Evolutionary conservation across 1,140 invertebrate genomes (phyloP), one percentile per base, ranked within the genome.

Genomic region (Phenacoccus solenopsis): DNA sequence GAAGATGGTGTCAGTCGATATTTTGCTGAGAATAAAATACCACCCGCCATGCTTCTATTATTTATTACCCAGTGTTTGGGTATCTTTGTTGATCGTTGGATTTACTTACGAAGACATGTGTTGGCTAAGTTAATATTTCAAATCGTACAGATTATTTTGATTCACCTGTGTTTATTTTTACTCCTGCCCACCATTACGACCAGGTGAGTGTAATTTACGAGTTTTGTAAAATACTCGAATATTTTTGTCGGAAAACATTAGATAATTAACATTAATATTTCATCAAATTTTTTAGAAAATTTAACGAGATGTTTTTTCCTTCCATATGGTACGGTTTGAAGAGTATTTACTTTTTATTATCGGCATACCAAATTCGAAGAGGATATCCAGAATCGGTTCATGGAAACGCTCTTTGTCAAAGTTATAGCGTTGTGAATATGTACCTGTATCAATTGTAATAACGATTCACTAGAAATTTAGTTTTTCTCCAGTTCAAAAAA

Each of bases 141-240:
- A 78, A 90, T 97, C 73, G 83, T 90, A 61, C 85, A 96, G 9
- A 90, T 98, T 20, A 84, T 97, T 30, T 85, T 94, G 27, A 86
- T 99, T 32, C 97, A 99, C 78, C 84, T 96, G 57, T 98, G 95
- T 93, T 91, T 99, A 86, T 98, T 99, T 80, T 94, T 99, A 73
- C 84, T 96, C 67, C 83, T 99, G 69, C 96, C 96, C 32, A 38
- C 32, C 9, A 38, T 38, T 38, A n/a, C 9, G 9, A 10, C 9
- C 9, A 10, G 9, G 32, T 38, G 32, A 38, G 32, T 38, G 32
- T 38, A n/a, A 38, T 38, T 10, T 9, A 10, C 32, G 9, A 38
- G 32, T 10, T n/a, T 10, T 38, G 32, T n/a, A n/a, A n/a, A n/a
- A n/a, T n/a, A n/a, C n/a, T n/a, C n/a, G n/a, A 9, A 38, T n/a